A percentile compares a stretch with the other conserved stretches of the same genome.
Evolutionary conservation across 2,888 invertebrate genomes (phyloP).

Genomic region (Ochropacha duplaris): DNA sequence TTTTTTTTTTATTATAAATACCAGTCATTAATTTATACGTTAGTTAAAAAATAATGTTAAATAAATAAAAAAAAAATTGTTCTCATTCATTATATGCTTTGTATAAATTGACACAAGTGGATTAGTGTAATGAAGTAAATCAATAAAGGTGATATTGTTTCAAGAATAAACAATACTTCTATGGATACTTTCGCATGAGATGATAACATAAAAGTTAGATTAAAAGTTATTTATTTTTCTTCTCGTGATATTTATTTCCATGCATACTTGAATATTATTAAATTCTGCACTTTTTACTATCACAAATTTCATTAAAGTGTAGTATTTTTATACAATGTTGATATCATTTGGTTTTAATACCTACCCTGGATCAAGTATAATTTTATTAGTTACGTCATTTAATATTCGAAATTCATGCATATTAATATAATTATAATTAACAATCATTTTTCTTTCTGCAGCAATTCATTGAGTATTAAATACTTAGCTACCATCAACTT

Average conservation of each 20-base stretch:
- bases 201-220: too few species aligned
- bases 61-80: neutral
- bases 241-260: too few species aligned
- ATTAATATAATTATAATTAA: neutral
- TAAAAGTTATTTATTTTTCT: too few species aligned
- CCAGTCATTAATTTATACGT: neutral
- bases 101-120: neutral
- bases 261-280: too few species aligned
- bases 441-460: neutral
- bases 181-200: too few species aligned
- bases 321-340: neutral
- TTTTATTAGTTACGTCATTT: neutral
- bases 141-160: too few species aligned
- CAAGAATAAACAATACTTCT: too few species aligned
- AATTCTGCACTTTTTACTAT: too few species aligned
- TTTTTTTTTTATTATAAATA: neutral
- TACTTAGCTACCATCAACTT: neutral
- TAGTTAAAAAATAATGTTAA: neutral
- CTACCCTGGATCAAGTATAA: neutral
- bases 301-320: too few species aligned
- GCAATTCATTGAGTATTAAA: neutral
- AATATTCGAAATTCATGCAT: neutral
- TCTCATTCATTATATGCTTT: neutral
- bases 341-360: neutral
- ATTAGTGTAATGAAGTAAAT: too few species aligned